These are phyloP conservation scores for Nymphicus hollandicus DNA, from an alignment of 2,113 vertebrate species.

Conservation along the genomic window DNA sequence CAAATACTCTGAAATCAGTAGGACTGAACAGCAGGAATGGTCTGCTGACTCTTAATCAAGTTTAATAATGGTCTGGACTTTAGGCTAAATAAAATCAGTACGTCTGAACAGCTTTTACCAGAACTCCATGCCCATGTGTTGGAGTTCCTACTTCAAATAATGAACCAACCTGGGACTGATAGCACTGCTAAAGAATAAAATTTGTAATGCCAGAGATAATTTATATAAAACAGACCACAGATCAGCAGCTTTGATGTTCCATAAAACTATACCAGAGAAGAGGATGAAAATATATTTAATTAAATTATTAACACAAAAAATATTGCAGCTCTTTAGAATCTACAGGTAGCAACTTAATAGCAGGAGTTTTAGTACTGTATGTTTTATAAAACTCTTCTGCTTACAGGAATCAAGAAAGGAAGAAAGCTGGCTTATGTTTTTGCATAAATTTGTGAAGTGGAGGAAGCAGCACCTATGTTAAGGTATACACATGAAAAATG, in stretches of 20 bases:
- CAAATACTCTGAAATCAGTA: background rate
- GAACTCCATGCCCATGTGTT: background rate
- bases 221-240: background rate
- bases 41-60: background rate
- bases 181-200: background rate
- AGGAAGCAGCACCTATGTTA: background rate
- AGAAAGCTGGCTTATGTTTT: background rate
- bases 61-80: background rate
- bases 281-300: background rate
- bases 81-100: background rate
- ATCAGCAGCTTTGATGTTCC: background rate
- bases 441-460: background rate
- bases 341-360: background rate
- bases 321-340: background rate
- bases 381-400: background rate
- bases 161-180: background rate
- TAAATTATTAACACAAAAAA: background rate
- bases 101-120: background rate
- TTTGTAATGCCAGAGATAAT: background rate
- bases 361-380: background rate
- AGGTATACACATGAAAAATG: background rate
- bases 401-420: background rate
- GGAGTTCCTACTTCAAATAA: background rate
- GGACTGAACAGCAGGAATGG: background rate
- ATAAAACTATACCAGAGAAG: background rate